Base-by-base conservation (phyloP, 2,888 invertebrate species). In the Diarsia mendica region DNA sequence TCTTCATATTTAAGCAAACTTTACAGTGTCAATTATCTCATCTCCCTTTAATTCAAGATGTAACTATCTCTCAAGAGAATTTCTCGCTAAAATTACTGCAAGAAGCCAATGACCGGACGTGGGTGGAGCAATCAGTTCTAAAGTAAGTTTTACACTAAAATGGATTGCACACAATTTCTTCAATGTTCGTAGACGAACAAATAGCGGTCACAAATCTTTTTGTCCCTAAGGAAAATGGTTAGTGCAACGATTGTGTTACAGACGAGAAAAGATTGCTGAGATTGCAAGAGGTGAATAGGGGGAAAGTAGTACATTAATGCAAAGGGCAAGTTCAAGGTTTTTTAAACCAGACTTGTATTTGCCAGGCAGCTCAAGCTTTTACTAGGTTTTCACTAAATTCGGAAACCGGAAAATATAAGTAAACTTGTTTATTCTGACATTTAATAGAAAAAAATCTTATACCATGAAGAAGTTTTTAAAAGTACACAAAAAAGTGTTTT, bases 111-210 rank as follows among this genome's bases (percentile, higher is more conserved):
- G 79, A 48, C 53, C 39, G 10, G 18, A 55, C 48, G 48, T 49
- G 6, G 2, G 23, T 53, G 2, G 23, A 68, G 74, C 79, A 10
- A 69, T 79, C 23, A 44, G 48, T 55, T 44, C 39, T 49, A 28
- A 70, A 79, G 48, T 44, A 71, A 71, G 72, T 49, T 79, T 79
- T 58, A 44, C 48, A 79, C 72, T 44, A 18, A 71, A 75, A 80
- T 75, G 18, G 1, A 79, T 79, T n/a, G 55, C 28, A n/a, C n/a
- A 39, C 28, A 8, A 75, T 75, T 79, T 48, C 39, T 79, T 46
- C 23, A 77, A 53, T 44, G 80, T 58, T 71, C 4, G 23, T 13
- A 76, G 33, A 80, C 60, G 60, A 33, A 72, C 80, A 80, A 75
- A 75, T 75, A 71, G 48, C 18, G 55, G 28, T 20, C 48, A 71